Evolutionary conservation across 2,113 vertebrate genomes (phyloP).

Genomic region (Ascaphus truei): DNA sequence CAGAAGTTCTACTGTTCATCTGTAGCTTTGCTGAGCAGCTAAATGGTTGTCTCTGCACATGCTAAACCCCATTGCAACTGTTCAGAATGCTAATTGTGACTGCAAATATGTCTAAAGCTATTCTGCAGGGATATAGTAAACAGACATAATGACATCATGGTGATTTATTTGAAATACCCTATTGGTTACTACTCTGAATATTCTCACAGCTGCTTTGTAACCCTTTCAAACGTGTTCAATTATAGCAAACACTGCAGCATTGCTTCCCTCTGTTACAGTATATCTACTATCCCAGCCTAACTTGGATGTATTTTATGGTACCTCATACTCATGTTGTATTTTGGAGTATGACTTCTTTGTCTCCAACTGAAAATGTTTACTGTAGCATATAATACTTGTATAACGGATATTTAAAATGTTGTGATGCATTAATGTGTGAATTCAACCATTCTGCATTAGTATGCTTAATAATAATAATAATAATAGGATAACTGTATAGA

Average conservation of each 20-base stretch:
- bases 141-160: not conserved
- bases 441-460: too few relatives aligned
- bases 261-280: not conserved
- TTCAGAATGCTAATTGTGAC: not conserved
- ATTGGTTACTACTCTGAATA: not conserved
- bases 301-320: too few relatives aligned
- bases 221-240: not conserved
- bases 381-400: too few relatives aligned
- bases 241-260: not conserved
- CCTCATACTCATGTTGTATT: too few relatives aligned
- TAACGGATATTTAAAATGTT: too few relatives aligned
- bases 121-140: not conserved
- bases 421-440: too few relatives aligned
- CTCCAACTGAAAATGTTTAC: too few relatives aligned
- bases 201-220: not conserved
- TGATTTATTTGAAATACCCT: not conserved
- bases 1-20: too few relatives aligned
- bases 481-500: too few relatives aligned
- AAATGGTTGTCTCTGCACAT: not conserved
- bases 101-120: not conserved
- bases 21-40: not conserved
- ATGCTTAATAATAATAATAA: too few relatives aligned
- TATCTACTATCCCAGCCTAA: too few relatives aligned
- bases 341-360: too few relatives aligned
- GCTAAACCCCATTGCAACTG: not conserved